phyloP scores from a whole-genome alignment of 2,113 vertebrate genomes.

The Carollia perspicillata region DNA sequence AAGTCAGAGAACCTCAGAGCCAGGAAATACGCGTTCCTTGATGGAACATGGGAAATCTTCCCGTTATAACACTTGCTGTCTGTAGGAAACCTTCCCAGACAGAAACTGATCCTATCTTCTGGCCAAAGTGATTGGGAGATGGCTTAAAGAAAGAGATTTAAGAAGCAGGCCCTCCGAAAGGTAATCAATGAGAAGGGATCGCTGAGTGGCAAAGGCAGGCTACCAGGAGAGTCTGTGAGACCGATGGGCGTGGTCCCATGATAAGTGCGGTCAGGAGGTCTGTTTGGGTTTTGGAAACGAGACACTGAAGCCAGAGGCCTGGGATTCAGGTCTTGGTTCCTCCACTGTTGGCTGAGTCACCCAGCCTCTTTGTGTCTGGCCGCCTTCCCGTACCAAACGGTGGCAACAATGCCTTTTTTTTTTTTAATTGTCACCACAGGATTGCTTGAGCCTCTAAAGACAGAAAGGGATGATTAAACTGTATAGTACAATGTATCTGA shows the following conservation, averaged over 20 bases:
- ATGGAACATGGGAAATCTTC: constrained; percentile 37
- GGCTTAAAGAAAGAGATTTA: constrained; percentile 44
- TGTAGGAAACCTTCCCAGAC: constrained; percentile 46
- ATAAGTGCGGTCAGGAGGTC: neutral
- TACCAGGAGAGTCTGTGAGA: neutral
- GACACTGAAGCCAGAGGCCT: neutral
- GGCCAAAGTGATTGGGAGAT: constrained; percentile 29
- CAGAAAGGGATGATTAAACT: neutral
- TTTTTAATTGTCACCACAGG: neutral
- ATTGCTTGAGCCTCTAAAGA: constrained; percentile 21
- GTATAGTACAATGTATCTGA: neutral
- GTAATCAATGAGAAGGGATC: neutral
- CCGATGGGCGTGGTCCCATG: neutral
- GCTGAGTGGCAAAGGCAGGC: neutral
- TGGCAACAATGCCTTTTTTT: neutral
- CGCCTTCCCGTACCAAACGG: neutral
- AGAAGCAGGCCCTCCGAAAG: neutral
- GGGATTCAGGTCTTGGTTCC: neutral
- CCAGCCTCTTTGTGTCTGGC: neutral
- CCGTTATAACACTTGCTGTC: constrained; percentile 53
- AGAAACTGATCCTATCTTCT: constrained; percentile 38
- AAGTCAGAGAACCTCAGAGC: neutral
- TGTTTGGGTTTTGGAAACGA: neutral
- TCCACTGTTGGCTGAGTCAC: neutral
- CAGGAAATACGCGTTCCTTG: constrained; percentile 43